Base-by-base conservation (phyloP, 2,888 invertebrate species). In the Pandemis corylana region DNA sequence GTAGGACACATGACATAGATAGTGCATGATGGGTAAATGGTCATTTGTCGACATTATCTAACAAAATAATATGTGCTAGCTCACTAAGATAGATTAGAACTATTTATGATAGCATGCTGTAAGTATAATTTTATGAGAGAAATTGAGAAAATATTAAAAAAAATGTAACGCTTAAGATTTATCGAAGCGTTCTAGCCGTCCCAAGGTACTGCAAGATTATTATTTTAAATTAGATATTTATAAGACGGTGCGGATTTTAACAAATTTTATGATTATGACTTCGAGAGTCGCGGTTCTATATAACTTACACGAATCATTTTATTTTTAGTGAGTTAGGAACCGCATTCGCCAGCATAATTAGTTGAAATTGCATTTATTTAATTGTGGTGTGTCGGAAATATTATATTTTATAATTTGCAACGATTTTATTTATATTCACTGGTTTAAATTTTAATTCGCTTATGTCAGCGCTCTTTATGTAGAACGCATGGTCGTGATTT, bases 61-160 rank as follows among this genome's bases (percentile, higher is more conserved):
- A 64, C 68, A 68, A 76, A 61, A 61, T 36, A 44, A 75, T 56
- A 59, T 59, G 71, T 68, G 66, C 49, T 51, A 62, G 69, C 71
- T 62, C 77, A 20, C 53, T 69, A 44, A 79, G 78, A 80, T 88
- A 90, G 90, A 86, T 89, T 92, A 91, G 90, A 86, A 86, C 90
- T 90, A 93, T 93, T 93, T 93, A 93, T 73, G 64, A 92, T 92
- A 93, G 94, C 93, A 93, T 92, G 93, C 90, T 84, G 80, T 91
- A 90, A 84, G 82, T 77, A 78, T 85, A 87, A 85, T 84, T 84
- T 87, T 83, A 86, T 84, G 81, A 80, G 83, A 83, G 81, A 83
- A 84, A 84, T 74, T 51, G 59, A 81, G 81, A 83, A 78, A 80
- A 81, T 79, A 80, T 83, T 1, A 78, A 79, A 77, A 76, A 80